Percentiles rank a stretch among this genome's conserved stretches.
Evolutionary conservation across 2,113 vertebrate genomes (phyloP).

Genomic region (Gnathonemus echidnorhynchus): DNA sequence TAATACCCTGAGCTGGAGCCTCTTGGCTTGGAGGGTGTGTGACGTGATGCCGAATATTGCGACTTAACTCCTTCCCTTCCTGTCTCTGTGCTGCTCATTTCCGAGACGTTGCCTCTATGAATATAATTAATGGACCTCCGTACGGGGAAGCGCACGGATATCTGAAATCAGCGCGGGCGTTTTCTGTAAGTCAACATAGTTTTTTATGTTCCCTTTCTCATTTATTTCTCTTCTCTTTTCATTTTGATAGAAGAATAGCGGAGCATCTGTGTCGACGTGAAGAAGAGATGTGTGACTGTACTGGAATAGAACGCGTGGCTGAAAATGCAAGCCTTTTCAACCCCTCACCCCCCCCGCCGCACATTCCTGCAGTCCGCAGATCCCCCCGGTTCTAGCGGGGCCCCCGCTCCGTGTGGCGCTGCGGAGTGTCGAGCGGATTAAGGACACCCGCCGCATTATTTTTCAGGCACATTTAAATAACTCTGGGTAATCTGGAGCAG

Average conservation of each 20-base stretch:
- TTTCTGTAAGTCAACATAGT: neutral
- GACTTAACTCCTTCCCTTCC: slow-evolving; percentile 36
- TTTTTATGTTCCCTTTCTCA: neutral
- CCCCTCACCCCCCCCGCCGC: neutral
- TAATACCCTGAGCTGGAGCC: slow-evolving; percentile 17
- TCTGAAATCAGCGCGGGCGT: neutral
- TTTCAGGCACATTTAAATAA: slow-evolving; percentile 15
- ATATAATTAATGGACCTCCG: neutral
- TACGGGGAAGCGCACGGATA: neutral
- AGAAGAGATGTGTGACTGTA: neutral
- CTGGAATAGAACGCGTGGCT: neutral
- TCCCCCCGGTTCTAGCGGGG: neutral
- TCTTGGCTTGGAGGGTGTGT: neutral
- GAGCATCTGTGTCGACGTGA: neutral
- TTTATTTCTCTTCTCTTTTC: neutral
- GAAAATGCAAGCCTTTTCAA: neutral
- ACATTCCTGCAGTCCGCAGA: neutral
- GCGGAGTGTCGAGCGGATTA: neutral
- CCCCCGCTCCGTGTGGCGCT: neutral
- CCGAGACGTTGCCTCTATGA: neutral
- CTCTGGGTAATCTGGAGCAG: slow-evolving; percentile 35
- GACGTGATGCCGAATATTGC: neutral
- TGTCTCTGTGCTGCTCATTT: neutral
- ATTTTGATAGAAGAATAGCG: neutral
- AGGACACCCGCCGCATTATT: slow-evolving; percentile 8